Evolutionary conservation across 92 coral and sea anemone genomes (phyloP), one percentile per base, ranked within the genome.

Genomic region (Umimayanthus chanpuru): DNA sequence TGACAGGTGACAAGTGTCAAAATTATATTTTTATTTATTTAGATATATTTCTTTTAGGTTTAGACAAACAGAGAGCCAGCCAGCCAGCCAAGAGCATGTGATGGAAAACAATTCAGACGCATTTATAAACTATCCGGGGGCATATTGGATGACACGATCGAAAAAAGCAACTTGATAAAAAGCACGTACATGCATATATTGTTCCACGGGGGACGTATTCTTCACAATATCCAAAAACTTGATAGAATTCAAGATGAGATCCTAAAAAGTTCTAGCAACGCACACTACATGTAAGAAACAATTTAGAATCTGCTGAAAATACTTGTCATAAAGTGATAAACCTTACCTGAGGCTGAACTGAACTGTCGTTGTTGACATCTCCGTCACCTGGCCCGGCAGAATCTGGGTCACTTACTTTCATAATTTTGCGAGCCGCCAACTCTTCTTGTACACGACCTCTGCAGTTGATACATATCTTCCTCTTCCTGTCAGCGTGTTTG

Each of bases 1-100:
- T 23, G 44, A 43, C n/a, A n/a, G n/a, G 44, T 77, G 32, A 47
- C 20, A 77, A 67, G 5, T 73, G 20, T 30, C 32, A 14, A 73
- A 73, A 87, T n/a, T 77, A 43, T 56, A 74, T 74, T 38, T 77
- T 77, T 64, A 77, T 44, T 77, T 77, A 43, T 77, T 77, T 77
- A 43, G 81, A 47, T 9, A 20, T 41, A 7, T 44, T 77, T 50
- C 58, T 77, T 23, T 77, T 38, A 23, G 56, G 29, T 76, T 76
- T 76, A 30, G 80, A 76, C 80, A 76, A 76, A 16, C 56, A 40
- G 26, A 43, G 38, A 43, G 56, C 55, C 8, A 76, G 56, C 55
- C n/a, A 32, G n/a, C n/a, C n/a, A n/a, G n/a, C n/a, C n/a, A 76
- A 73, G 43, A 73, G 77, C 30, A 76, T 76, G 28, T 76, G 15